Base-by-base conservation (phyloP, 2,113 vertebrate species). In the Micromys minutus region DNA sequence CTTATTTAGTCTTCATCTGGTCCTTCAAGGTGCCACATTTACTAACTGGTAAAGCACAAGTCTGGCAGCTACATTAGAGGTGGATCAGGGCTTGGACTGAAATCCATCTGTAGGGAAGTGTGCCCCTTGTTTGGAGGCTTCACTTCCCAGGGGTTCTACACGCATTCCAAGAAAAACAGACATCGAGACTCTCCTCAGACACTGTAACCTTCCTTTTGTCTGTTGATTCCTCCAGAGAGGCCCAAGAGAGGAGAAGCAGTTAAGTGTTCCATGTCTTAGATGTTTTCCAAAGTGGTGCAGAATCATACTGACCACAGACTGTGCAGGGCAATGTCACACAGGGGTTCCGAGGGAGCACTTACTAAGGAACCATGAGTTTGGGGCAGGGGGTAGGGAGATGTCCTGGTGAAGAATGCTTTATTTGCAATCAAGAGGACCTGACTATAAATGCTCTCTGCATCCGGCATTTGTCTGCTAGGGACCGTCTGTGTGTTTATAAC, bases 11-110 rank as follows among this genome's bases (percentile, higher is more conserved):
- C 59, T 55, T 45, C 1, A 0, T 19, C 19, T 16, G 2, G 0
- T 67, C 29, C 24, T 61, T 42, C 42, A 36, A 2, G 36, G 7
- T 9, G 11, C 5, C 2, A 9, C 21, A 3, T 86, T 59, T 52
- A 42, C 63, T 57, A 13, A 10, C 42, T 11, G 39, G 22, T 47
- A 59, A 10, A 76, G 11, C 4, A 71, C 8, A 7, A 7, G 11
- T 21, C 55, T 16, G n/a, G 19, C 39, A 16, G n/a, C 52, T 7
- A 0, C 0, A 2, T 7, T 36, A 57, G 63, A 21, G 75, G 57
- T 52, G 39, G 39, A 45, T 26, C 21, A 39, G 86, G 15, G 52
- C 50, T 72, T 31, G 65, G 22, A 90, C 26, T 22, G 76, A 10
- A 34, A 21, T 69, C 63, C 29, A 3, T 39, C 36, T 31, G 8